Percentiles rank a stretch among this genome's conserved stretches.
Conservation (phyloP, 2,113 vertebrate genomes). For the Labeo catla region DNA sequence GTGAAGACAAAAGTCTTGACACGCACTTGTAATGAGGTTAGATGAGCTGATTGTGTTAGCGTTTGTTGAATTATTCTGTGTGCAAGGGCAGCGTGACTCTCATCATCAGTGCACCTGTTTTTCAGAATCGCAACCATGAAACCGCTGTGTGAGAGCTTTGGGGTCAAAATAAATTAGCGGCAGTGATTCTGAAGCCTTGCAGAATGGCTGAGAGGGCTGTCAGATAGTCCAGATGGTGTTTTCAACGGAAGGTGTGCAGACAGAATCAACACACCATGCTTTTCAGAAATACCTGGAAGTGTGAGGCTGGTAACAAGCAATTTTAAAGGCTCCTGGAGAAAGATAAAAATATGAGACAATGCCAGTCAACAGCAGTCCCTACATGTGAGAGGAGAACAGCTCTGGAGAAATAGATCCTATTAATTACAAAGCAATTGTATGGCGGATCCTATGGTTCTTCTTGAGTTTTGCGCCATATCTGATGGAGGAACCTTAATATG, state of each 20-base stretch:
- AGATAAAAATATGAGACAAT: constrained; percentile 28
- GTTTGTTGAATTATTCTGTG: background rate
- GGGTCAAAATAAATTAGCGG: constrained; percentile 37
- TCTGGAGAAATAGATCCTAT: background rate
- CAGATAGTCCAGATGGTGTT: constrained; percentile 52
- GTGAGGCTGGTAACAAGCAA: constrained; percentile 10
- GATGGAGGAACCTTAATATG: constrained; percentile 13
- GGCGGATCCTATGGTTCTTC: background rate
- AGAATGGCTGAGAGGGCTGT: constrained; percentile 24
- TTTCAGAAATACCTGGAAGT: constrained; percentile 12
- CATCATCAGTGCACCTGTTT: constrained; percentile 23
- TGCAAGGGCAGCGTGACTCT: background rate
- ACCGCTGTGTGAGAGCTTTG: background rate
- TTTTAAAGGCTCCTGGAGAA: background rate
- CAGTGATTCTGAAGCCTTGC: constrained; percentile 26
- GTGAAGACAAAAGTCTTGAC: constrained; percentile 1
- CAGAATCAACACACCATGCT: constrained; percentile 6
- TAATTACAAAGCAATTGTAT: background rate
- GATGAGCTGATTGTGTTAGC: background rate
- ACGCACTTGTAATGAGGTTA: background rate
- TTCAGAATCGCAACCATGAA: background rate
- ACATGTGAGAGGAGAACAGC: background rate
- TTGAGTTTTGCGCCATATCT: background rate
- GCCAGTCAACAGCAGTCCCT: constrained; percentile 29
- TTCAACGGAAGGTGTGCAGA: background rate